A percentile compares a stretch with the other conserved stretches of the same genome.
Evolutionary conservation across 2,888 invertebrate genomes (phyloP).

Genomic region (Ditula angustiorana): DNA sequence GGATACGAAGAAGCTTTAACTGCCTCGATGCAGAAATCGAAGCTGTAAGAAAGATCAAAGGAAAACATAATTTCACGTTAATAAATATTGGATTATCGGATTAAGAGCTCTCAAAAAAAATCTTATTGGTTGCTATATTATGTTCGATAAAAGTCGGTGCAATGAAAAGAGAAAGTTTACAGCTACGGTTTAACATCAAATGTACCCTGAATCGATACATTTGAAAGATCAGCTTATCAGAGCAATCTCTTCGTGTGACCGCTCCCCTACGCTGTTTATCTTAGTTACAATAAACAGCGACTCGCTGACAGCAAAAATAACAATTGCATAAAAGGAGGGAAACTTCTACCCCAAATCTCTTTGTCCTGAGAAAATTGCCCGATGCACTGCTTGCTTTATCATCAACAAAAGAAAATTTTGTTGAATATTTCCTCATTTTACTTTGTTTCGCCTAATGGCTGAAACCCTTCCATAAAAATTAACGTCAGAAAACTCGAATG

Average conservation of each 20-base stretch:
- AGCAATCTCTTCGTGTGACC: background rate
- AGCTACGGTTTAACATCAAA: background rate
- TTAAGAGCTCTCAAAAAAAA: too few relatives aligned
- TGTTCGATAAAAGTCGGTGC: too few relatives aligned
- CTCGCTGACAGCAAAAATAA: slow-evolving; percentile 70
- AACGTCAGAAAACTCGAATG: slow-evolving; percentile 48
- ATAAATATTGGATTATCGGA: too few relatives aligned
- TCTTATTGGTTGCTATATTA: too few relatives aligned
- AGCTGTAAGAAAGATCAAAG: too few relatives aligned
- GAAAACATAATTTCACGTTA: too few relatives aligned
- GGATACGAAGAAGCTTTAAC: too few relatives aligned
- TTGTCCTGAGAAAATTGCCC: slow-evolving; percentile 65
- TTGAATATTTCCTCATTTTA: slow-evolving; percentile 54
- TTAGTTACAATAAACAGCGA: slow-evolving; percentile 40
- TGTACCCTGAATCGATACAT: background rate
- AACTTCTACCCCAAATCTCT: slow-evolving; percentile 60
- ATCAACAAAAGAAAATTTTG: slow-evolving; percentile 57
- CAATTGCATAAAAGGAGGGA: slow-evolving; percentile 71
- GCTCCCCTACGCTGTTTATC: slow-evolving; percentile 23
- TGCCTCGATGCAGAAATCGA: too few relatives aligned
- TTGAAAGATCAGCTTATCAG: background rate
- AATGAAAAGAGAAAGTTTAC: background rate
- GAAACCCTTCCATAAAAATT: slow-evolving; percentile 58
- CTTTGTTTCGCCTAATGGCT: slow-evolving; percentile 57
- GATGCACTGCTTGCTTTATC: slow-evolving; percentile 61